Evolutionary conservation across 1,140 invertebrate genomes (phyloP), one percentile per base, ranked within the genome.

Genomic region (Neodiprion virginianus): DNA sequence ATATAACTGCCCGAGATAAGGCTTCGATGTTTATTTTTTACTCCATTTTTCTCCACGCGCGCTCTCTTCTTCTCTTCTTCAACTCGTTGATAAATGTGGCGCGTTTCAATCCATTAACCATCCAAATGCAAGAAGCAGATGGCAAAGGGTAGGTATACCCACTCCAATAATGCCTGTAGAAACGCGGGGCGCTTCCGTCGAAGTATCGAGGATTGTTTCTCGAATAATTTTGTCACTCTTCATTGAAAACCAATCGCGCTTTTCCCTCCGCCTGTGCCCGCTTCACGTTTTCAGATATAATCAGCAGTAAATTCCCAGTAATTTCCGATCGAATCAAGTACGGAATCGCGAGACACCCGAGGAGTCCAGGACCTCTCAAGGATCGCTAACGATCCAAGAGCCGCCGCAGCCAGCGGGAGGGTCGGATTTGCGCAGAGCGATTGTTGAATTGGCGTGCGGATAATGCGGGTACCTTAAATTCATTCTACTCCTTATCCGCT

Each of bases 141-240:
- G 53, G 11, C n/a, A 61, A 61, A 61, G 53, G n/a, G n/a, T 61
- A 61, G 11, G 53, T 61, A 61, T 17, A 12, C 53, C 0, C 11
- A 61, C 11, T 12, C 11, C 4, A 9, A 61, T 14, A 17, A 61
- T 17, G 53, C 11, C 53, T 61, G 11, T 61, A 8, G 28, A 40
- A 40, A 40, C 28, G 28, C 28, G 28, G 28, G 5, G 28, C 28
- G 28, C 28, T 40, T 40, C 28, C 28, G 4, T 5, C 28, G 61
- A 14, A 23, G 17, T 69, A 69, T 47, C 40, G 12, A 69, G 67
- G 21, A 69, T 69, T 47, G 7, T 69, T 69, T 69, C 67, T 23
- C 23, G 67, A 69, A 71, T 71, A 47, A 49, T 71, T 47, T 21
- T 71, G 70, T 71, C 70, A 71, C 23, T 71, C 48, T 49, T 71